Evolutionary conservation across 2,888 invertebrate genomes (phyloP), one percentile per base, ranked within the genome.

Genomic region (Protophormia terraenovae): DNA sequence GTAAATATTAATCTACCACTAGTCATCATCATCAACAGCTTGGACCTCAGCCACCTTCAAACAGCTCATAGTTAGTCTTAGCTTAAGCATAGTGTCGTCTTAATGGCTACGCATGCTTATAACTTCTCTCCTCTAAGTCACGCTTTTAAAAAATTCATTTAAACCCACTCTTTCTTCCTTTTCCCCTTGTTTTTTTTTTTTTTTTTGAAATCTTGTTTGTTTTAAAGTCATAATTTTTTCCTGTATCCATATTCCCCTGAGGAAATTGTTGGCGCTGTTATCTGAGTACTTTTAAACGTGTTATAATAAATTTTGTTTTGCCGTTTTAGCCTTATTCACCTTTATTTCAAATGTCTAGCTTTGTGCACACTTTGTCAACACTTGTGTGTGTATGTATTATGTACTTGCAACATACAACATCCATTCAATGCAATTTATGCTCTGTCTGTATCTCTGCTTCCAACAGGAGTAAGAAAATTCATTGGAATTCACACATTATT

Each of bases 221-320:
- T 16, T 38, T 53, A 47, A 55, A 35, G 32, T n/a, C n/a, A n/a
- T n/a, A 67, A 60, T 75, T 22, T 71, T 72, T 50, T n/a, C n/a
- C n/a, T 60, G 19, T 50, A 12, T 22, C 38, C 22, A 22, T 67
- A 67, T 35, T 77, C 16, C 82, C 73, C 80, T 29, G 50, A 77
- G 85, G 82, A 58, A 78, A 75, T 71, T 75, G 81, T 75, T 73
- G 75, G 75, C 75, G 82, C 75, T 73, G 62, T 78, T 85, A 79
- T 60, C 73, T 53, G 73, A 69, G 82, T 69, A 71, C 69, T 64
- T 78, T 53, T 55, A 58, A 73, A 81, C 53, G 73, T 60, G 81
- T 85, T 82, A 50, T 78, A 85, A 79, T 85, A 82, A 78, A 81
- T 84, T 75, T 73, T 81, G 29, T 84, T 77, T 82, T 76, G 47